Evolutionary conservation across 2,113 vertebrate species (phyloP).

Genomic region (Heterochromis multidens): DNA sequence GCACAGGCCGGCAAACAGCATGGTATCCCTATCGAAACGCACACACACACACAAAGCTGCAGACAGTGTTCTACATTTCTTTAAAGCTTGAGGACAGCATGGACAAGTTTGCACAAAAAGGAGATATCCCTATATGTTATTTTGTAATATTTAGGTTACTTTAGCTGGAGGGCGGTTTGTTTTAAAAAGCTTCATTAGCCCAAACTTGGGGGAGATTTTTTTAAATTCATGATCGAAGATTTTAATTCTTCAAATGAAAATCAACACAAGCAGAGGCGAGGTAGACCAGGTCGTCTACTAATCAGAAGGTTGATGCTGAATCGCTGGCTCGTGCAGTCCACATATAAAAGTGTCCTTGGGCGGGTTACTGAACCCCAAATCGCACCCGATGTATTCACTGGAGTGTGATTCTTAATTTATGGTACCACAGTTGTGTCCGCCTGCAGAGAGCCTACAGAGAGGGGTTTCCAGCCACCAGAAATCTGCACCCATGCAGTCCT

Average conservation of each 20-base stretch:
- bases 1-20: neutral
- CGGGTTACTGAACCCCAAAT: neutral
- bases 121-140: neutral
- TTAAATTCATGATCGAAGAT: neutral
- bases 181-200: conserved; percentile 6
- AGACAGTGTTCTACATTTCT: neutral
- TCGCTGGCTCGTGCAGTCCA: neutral
- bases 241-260: neutral
- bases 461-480: too few species aligned
- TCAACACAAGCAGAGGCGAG: neutral
- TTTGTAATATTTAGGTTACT: too few species aligned
- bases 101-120: neutral
- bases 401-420: too few species aligned
- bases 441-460: too few species aligned
- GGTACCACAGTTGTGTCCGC: too few species aligned
- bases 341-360: neutral
- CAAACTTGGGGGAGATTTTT: neutral
- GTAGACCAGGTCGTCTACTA: accelerated
- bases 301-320: neutral
- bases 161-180: neutral
- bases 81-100: neutral
- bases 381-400: too few species aligned
- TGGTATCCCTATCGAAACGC: neutral
- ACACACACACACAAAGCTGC: neutral
- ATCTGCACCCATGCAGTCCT: too few species aligned